These are phyloP conservation scores for Caenorhabditis sp. DNA, from an alignment of 2,888 invertebrate genomes.

Conservation along the genomic window DNA sequence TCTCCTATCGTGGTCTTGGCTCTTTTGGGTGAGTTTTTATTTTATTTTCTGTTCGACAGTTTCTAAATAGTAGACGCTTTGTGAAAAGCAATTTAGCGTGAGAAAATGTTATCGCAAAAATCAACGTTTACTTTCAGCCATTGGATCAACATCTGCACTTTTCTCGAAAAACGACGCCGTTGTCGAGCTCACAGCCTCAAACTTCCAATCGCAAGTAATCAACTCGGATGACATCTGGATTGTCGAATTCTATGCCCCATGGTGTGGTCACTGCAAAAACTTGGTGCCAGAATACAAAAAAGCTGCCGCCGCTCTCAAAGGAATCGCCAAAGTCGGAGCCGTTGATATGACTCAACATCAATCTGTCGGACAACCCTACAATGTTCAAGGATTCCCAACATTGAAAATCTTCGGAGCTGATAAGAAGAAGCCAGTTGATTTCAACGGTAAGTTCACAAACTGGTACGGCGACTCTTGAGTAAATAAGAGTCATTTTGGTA, in stretches of 20 bases:
- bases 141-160: conserved; percentile 31
- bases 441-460: conserved; percentile 73
- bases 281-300: conserved; percentile 92
- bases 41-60: background rate
- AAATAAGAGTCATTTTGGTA: background rate
- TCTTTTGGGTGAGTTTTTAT: conserved; percentile 25
- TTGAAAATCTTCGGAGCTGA: conserved; percentile 90
- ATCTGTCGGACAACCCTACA: conserved; percentile 82
- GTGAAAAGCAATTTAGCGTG: background rate
- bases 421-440: conserved; percentile 85
- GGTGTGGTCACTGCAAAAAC: conserved; percentile 82
- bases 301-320: conserved; percentile 90
- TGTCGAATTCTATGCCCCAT: conserved; percentile 94
- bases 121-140: conserved; percentile 28
- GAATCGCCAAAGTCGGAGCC: conserved; percentile 90
- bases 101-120: conserved; percentile 9
- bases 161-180: conserved; percentile 74
- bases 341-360: conserved; percentile 90
- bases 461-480: background rate
- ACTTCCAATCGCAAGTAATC: conserved; percentile 85
- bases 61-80: background rate
- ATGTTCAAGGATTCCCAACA: conserved; percentile 90
- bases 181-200: conserved; percentile 83
- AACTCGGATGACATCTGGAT: conserved; percentile 89
- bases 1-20: conserved; percentile 9